Evolutionary conservation across 2,113 vertebrate species (phyloP).

Genomic region (Mastomys coucha): DNA sequence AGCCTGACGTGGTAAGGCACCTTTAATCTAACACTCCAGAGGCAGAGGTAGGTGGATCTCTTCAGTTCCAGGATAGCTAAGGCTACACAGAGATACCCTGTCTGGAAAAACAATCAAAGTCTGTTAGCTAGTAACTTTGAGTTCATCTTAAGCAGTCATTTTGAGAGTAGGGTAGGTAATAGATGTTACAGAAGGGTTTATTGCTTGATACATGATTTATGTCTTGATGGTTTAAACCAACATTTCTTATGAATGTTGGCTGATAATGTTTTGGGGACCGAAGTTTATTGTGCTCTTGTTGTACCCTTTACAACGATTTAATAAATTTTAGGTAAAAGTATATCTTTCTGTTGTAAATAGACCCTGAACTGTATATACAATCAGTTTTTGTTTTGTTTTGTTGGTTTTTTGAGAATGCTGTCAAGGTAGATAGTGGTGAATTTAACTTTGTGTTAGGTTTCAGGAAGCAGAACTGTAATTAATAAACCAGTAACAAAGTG

Average conservation of each 20-base stretch:
- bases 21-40: neutral
- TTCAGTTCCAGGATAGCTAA: neutral
- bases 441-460: slow-evolving; percentile 43
- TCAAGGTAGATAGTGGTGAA: neutral
- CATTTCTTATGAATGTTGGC: slow-evolving; percentile 7
- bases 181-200: neutral
- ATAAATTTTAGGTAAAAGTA: slow-evolving; percentile 38
- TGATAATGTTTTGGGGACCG: slow-evolving; percentile 46
- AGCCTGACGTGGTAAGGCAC: neutral
- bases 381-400: neutral
- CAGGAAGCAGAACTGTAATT: slow-evolving; percentile 16
- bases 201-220: slow-evolving; percentile 21
- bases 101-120: neutral
- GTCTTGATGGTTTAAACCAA: slow-evolving; percentile 33
- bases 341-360: slow-evolving; percentile 25
- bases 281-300: neutral
- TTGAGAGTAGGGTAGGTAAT: slow-evolving; percentile 12
- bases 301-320: slow-evolving; percentile 26
- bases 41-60: neutral
- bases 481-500: neutral
- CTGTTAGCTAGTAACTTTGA: slow-evolving; percentile 34
- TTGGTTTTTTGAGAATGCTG: slow-evolving; percentile 17
- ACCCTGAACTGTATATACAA: neutral
- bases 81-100: neutral
- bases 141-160: slow-evolving; percentile 26